Base-by-base conservation (phyloP, 2,888 invertebrate species). In the Thelaira solivaga region DNA sequence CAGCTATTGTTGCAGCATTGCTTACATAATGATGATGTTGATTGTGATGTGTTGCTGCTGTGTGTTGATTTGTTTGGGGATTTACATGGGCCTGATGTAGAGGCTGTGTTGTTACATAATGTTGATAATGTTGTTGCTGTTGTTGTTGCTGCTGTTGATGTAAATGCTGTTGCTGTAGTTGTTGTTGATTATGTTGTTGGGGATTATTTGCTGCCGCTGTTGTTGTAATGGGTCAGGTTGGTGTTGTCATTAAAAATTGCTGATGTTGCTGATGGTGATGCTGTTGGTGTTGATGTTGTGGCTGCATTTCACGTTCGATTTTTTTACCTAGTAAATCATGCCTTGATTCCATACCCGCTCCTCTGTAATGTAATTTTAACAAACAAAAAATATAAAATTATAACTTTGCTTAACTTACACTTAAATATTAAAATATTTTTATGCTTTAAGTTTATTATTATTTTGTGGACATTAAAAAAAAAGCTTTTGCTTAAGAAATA, bases 271-370 rank as follows among this genome's bases (percentile, higher is more conserved):
- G 85, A 36, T 83, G 72, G 4, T 57, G 68, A 24, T 83, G 78
- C 4, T 78, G 73, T 45, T 49, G 77, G 10, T 78, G 78, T 41
- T 74, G 78, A 47, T 74, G 78, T 59, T 78, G 83, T 26, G 82
- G 85, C 67, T 85, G 86, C 85, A 86, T 82, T 81, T 89, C 89
- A 72, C 88, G 87, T 83, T 89, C 89, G 84, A 86, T 82, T 82
- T 88, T 88, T 83, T 88, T 88, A 87, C 86, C 85, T 82, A 88
- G 84, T 84, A 88, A 84, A 85, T 89, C 89, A 87, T 88, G 89
- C 87, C 89, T 87, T 89, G 89, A 88, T 86, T 89, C 89, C 88
- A 89, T 87, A 86, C 89, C 89, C 87, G 89, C 89, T 88, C 89
- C 89, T 86, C 89, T 89, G 85, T 67, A 84, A 16, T 77, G 47